Percentiles rank a stretch among this genome's conserved stretches.
These are phyloP conservation scores for Channa striata DNA, from an alignment of 2,797 vertebrate genomes.

Conservation along the genomic window DNA sequence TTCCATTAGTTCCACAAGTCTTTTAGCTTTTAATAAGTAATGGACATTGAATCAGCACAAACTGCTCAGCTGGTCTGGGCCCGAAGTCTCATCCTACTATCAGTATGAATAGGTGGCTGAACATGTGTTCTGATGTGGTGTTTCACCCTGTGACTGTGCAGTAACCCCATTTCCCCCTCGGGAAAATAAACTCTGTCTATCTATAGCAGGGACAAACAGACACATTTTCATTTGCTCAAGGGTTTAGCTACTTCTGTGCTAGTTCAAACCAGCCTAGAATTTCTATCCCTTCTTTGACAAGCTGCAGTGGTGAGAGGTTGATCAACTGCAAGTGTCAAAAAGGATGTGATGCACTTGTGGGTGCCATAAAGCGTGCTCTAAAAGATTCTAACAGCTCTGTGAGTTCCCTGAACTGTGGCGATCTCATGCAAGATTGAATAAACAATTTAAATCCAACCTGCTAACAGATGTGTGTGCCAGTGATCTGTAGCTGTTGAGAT, in stretches of 20 bases:
- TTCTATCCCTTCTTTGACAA: neutral
- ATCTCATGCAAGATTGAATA: conserved; percentile 19
- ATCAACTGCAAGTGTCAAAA: conserved; percentile 7
- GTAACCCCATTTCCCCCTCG: too few species aligned
- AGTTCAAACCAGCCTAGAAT: neutral
- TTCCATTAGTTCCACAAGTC: too few species aligned
- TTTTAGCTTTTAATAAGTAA: too few species aligned
- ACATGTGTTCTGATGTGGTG: too few species aligned
- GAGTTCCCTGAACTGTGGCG: conserved; percentile 30
- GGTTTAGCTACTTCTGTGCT: too few species aligned
- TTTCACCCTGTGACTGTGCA: too few species aligned
- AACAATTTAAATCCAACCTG: neutral
- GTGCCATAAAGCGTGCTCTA: neutral
- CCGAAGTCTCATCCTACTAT: too few species aligned
- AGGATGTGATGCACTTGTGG: conserved; percentile 48
- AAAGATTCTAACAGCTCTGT: neutral
- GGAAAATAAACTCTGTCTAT: too few species aligned
- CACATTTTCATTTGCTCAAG: conserved; percentile 1
- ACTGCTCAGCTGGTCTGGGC: too few species aligned
- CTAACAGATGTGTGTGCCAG: neutral
- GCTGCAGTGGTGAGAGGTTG: neutral
- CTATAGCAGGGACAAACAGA: neutral
- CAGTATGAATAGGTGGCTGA: too few species aligned
- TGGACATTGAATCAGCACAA: too few species aligned
- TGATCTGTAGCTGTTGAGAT: conserved; percentile 8